Base-by-base conservation (phyloP, 2,888 invertebrate species). In the Dasysyrphus albostriatus region DNA sequence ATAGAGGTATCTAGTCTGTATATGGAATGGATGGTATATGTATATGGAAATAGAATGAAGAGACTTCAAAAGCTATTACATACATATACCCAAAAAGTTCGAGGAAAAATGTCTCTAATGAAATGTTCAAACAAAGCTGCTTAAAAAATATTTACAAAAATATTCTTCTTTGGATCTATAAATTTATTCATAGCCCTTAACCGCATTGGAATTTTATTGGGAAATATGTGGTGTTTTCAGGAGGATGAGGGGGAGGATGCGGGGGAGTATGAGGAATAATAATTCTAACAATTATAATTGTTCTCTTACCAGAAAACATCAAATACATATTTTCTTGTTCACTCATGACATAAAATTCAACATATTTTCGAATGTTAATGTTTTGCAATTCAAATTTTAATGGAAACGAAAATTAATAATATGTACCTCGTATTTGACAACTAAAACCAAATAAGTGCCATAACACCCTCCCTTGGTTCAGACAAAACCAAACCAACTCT, bases 381-480 rank as follows among this genome's bases (percentile, higher is more conserved):
- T 49, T 83, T 78, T 77, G 78, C 83, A 83, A 83, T 78, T 83
- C 83, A 73, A 73, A 83, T 83, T 83, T 77, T 37, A 69, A 65
- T 77, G 65, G 67, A 77, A 67, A 78, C 37, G 59, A 59, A 74
- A 83, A 83, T 78, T 83, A 78, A 74, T 83, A 73, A 78, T 4
- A 32, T 24, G 24, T 24, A 47, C 47, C 24, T 8, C 19, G 19
- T 14, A 69, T 73, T 56, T 74, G 78, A 61, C 72, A 77, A 51
- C 59, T 42, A 61, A 56, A 76, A 69, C 67, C 54, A 75, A 75
- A 44, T 34, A 63, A 65, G 14, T 69, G 14, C 51, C 67, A 54
- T 44, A 65, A 58, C 51, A 29, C 51, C 51, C 10, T 12, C 12
- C 12, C 42, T 19, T 6, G 14, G 1, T n/a, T n/a, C 5, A 14